Conservation (phyloP, 2,113 vertebrate genomes). For the Procavia capensis region DNA sequence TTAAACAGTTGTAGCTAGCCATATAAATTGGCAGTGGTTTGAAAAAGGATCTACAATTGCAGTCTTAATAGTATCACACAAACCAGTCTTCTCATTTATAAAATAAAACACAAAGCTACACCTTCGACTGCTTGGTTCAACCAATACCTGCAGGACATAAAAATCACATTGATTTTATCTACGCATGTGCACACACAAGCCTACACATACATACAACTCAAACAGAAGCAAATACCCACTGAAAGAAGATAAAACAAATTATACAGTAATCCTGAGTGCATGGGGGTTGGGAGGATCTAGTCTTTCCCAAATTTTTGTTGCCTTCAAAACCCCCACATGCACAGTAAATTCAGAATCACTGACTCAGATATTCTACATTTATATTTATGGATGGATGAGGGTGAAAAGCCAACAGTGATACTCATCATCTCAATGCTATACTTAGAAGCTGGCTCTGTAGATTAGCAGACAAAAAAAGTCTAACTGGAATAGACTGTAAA, state of each 20-base stretch:
- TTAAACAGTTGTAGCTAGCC: slow-evolving; percentile 85
- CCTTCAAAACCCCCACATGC: slow-evolving; percentile 69
- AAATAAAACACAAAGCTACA: slow-evolving; percentile 83
- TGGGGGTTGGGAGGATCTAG: slow-evolving; percentile 43
- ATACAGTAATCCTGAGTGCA: not conserved
- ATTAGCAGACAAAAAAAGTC: not conserved
- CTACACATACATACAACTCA: not conserved
- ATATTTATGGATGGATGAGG: slow-evolving; percentile 26
- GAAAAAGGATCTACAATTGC: slow-evolving; percentile 80
- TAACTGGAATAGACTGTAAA: slow-evolving; percentile 30
- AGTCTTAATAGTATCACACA: slow-evolving; percentile 81
- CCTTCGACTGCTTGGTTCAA: slow-evolving; percentile 79
- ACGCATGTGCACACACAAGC: not conserved
- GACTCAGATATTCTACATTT: not conserved
- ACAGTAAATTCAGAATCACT: slow-evolving; percentile 69
- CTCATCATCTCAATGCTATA: slow-evolving; percentile 61
- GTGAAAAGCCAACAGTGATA: slow-evolving; percentile 74
- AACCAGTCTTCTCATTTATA: slow-evolving; percentile 79
- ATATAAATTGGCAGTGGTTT: slow-evolving; percentile 85
- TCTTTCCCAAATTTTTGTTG: slow-evolving; percentile 61
- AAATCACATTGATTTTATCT: slow-evolving; percentile 65
- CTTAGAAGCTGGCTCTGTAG: not conserved
- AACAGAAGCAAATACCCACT: slow-evolving; percentile 1
- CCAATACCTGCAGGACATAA: slow-evolving; percentile 78
- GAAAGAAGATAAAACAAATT: slow-evolving; percentile 13